A percentile compares a stretch with the other conserved stretches of the same genome.
phyloP scores from a whole-genome alignment of 2,888 invertebrate genomes.

The Drosophila buzzatii region DNA sequence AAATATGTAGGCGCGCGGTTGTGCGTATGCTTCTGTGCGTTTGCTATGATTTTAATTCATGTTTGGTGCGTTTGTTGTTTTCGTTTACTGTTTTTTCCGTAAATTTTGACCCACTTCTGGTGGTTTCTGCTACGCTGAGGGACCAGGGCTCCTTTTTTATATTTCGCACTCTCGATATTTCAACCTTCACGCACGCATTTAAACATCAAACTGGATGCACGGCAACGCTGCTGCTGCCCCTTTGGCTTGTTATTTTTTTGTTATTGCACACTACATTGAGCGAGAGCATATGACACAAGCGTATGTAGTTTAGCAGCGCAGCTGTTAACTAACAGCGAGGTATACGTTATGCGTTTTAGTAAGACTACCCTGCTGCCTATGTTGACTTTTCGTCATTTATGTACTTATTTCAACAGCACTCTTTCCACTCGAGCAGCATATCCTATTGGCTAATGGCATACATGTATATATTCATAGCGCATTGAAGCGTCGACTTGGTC shows the following conservation, averaged over 20 bases:
- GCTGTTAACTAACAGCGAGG: not conserved
- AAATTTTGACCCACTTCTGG: slow-evolving; percentile 74
- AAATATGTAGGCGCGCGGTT: slow-evolving; percentile 11
- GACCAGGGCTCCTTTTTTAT: slow-evolving; percentile 59
- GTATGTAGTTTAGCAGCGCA: not conserved
- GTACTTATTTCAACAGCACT: not conserved
- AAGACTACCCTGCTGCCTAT: not conserved
- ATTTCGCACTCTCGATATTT: slow-evolving; percentile 55
- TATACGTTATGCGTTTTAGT: not conserved
- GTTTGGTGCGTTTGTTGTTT: slow-evolving; percentile 33
- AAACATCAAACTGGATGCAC: slow-evolving; percentile 70
- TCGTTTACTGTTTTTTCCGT: slow-evolving; percentile 45
- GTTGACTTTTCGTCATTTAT: not conserved
- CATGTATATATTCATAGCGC: slow-evolving; percentile 18
- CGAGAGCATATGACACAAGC: slow-evolving; percentile 15
- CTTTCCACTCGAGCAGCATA: not conserved
- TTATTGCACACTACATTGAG: slow-evolving; percentile 28
- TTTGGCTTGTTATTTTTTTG: slow-evolving; percentile 51
- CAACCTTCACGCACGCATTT: slow-evolving; percentile 79
- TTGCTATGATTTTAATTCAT: slow-evolving; percentile 36
- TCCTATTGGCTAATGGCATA: not conserved
- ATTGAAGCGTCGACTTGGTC: slow-evolving; percentile 19
- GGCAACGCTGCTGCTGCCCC: slow-evolving; percentile 64
- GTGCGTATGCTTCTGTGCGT: slow-evolving; percentile 20
- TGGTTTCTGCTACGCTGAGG: slow-evolving; percentile 39